Base-by-base conservation (phyloP, 2,797 vertebrate species). In the Hippoglossus hippoglossus region DNA sequence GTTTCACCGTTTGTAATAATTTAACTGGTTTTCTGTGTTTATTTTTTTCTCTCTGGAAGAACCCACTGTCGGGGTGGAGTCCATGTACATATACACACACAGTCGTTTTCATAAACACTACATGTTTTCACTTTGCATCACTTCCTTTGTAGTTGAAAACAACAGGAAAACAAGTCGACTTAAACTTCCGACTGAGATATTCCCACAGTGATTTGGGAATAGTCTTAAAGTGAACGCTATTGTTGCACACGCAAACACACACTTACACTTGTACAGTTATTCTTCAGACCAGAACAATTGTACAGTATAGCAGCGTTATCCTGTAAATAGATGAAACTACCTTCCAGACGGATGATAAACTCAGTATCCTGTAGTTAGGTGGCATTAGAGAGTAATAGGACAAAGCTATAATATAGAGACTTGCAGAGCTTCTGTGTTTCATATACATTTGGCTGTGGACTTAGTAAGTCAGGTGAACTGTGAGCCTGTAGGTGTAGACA, bases 291-390 rank as follows among this genome's bases (percentile, higher is more conserved):
- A 73, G 63, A 71, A 79, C 79, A 52, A 79, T 87, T 90, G 82
- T 84, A 83, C 60, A 87, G 69, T 53, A 69, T 58, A 80, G 63
- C 79, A 90, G 75, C 91, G 81, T 91, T 85, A 86, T 62, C 36
- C 31, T 91, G 83, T 91, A 90, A 82, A 91, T 91, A 92, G 63
- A 73, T 63, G 15, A 67, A 83, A 75, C 63, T 80, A 55, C 60
- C 36, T 71, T 82, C 71, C 60, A 66, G 66, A 61, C 73, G 58
- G 54, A 80, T 61, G 39, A 64, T 71, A 34, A 77, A 68, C 56
- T 86, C 60, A 63, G 18, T 64, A 78, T 75, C 72, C n/a, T 67
- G 21, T 82, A 86, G 79, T 72, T 79, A 61, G 22, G 5, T 75
- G 65, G 77, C 79, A 79, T 80, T 82, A 75, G 67, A 84, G 71